A percentile compares a stretch with the other conserved stretches of the same genome.
These are phyloP conservation scores for Oxyura jamaicensis DNA, from an alignment of 2,113 vertebrate genomes.

Conservation along the genomic window DNA sequence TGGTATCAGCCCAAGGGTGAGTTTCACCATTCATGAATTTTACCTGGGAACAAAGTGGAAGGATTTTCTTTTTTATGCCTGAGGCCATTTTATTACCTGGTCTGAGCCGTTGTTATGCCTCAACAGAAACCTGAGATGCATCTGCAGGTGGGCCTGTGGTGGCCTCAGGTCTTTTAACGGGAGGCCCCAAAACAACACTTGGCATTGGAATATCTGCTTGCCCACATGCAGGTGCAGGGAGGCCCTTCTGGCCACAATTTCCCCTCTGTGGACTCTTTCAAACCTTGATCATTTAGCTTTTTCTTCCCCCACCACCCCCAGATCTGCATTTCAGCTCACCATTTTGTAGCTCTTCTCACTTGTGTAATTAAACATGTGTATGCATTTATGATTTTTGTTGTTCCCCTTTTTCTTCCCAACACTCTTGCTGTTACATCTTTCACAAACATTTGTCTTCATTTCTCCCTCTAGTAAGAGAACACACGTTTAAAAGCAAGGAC, in stretches of 20 bases:
- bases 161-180: background rate
- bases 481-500: background rate
- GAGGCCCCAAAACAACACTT: background rate
- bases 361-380: background rate
- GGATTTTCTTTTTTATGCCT: background rate
- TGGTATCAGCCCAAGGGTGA: background rate
- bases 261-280: background rate
- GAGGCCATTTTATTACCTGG: background rate
- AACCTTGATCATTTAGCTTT: background rate
- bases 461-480: background rate
- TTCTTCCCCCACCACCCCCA: background rate
- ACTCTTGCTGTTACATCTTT: background rate
- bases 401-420: background rate
- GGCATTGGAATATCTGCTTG: background rate
- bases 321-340: background rate
- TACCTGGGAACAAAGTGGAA: background rate
- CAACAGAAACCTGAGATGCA: background rate
- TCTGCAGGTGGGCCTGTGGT: background rate
- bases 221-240: background rate
- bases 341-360: background rate
- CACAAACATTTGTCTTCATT: slow-evolving; percentile 3
- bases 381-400: background rate
- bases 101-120: background rate
- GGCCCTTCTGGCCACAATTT: background rate
- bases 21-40: background rate